Conservation (phyloP, 2,113 vertebrate genomes). For the Hyperoodon ampullatus region DNA sequence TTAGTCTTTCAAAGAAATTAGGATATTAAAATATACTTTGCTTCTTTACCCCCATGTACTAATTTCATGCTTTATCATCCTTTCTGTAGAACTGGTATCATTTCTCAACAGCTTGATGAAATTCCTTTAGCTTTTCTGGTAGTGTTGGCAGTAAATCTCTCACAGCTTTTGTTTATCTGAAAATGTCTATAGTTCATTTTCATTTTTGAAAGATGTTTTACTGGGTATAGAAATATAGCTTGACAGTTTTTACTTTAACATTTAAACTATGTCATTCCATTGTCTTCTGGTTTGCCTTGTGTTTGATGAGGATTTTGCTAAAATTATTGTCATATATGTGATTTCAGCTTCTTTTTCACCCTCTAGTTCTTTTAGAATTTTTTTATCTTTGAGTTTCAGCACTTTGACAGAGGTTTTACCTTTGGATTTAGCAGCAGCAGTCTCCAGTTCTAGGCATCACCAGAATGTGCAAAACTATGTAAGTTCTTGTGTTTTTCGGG, state of each 20-base stretch:
- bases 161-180: background rate
- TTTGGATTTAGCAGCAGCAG: background rate
- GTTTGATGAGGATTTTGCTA: background rate
- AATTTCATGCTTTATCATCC: background rate
- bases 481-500: background rate
- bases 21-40: background rate
- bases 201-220: background rate
- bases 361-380: background rate
- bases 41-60: background rate
- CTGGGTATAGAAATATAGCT: background rate
- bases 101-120: constrained; percentile 1
- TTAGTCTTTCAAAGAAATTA: constrained; percentile 15
- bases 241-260: background rate
- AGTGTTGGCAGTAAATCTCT: background rate
- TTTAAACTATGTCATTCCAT: background rate
- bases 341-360: background rate
- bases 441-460: background rate
- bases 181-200: background rate
- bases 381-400: background rate
- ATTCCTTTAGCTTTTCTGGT: background rate
- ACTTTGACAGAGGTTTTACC: background rate
- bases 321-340: background rate
- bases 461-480: background rate
- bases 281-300: background rate
- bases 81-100: background rate